Evolutionary conservation across 2,113 vertebrate genomes (phyloP), one percentile per base, ranked within the genome.

Genomic region (Eulemur rufifrons): DNA sequence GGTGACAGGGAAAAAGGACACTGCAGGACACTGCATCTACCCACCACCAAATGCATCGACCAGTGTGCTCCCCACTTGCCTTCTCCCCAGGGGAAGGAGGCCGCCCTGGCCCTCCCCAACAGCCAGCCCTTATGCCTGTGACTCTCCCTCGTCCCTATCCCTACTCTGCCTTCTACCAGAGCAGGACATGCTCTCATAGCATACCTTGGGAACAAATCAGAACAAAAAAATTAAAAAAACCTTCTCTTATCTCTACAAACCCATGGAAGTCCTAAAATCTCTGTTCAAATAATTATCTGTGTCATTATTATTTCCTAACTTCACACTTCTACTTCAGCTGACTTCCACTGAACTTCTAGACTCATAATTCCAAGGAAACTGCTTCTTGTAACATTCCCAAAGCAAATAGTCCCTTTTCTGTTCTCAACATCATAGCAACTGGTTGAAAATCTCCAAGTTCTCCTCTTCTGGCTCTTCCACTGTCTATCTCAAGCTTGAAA

Each of bases 11-110:
- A 77, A n/a, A 18, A 42, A 39, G n/a, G 37, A 69, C 47, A n/a
- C 9, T 18, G 59, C 42, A 76, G 4, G 63, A 52, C 18, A 39
- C 11, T 21, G 23, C 6, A 6, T 45, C 39, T 34, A 42, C 18
- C 42, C 29, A 13, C 37, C 15, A 61, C 32, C 39, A 34, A 34
- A 11, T 5, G 34, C 1, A 29, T 29, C 1, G 17, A 8, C 2
- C 18, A 5, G 7, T 4, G n/a, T 0, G 32, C 3, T 12, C 68
- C n/a, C 29, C 2, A 6, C n/a, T 2, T 21, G 21, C 59, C 20
- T 2, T 47, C 18, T 4, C 37, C 7, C 29, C 32, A 29, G 3
- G 2, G 20, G 52, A 34, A 34, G 6, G 12, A 83, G 39, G 54
- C 47, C 77, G 29, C 6, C 37, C 29, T 47, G 13, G 63, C 5